Base-by-base conservation (phyloP, 2,888 invertebrate genomes). In the Drosophila colorata region DNA sequence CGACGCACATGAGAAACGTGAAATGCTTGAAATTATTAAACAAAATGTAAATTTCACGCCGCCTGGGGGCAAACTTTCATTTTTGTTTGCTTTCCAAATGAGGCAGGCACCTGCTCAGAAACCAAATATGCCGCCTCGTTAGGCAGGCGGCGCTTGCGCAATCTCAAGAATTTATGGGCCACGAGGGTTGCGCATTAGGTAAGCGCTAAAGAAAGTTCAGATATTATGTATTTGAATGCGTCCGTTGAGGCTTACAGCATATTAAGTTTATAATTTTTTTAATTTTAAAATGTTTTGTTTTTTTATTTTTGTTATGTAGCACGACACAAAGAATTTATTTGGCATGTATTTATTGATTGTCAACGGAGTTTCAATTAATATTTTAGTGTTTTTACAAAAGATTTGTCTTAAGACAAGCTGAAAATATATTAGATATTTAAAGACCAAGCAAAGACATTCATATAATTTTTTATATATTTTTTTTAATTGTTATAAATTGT, bases 21-120 rank as follows among this genome's bases (percentile, higher is more conserved):
- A 87, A 82, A 82, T 85, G 87, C 65, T 71, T 68, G 43, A 86
- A 70, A 87, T 88, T 84, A 77, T 78, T 88, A 88, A 88, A 81
- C 86, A 76, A 83, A 82, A 86, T 83, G 82, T 87, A 78, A 83
- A 82, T 83, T 83, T 83, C 77, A 73, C 86, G 76, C 80, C 60
- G 56, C 74, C 57, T 35, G 52, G 14, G 70, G 79, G 57, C 60
- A 53, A 80, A 83, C 88, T 85, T 85, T 88, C 88, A 79, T 85
- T 85, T 85, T 79, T 63, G 69, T 73, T 77, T 77, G 88, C 80
- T 88, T 84, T 84, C 88, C 78, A 80, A 83, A 80, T 69, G 75
- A 70, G 68, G 38, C 58, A 51, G 57, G 55, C 65, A 69, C 71
- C 79, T 74, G 71, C 57, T 63, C 63, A 55, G 69, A 57, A 74